Evolutionary conservation across 2,113 vertebrate genomes (phyloP).

Genomic region (Hystrix brachyura): DNA sequence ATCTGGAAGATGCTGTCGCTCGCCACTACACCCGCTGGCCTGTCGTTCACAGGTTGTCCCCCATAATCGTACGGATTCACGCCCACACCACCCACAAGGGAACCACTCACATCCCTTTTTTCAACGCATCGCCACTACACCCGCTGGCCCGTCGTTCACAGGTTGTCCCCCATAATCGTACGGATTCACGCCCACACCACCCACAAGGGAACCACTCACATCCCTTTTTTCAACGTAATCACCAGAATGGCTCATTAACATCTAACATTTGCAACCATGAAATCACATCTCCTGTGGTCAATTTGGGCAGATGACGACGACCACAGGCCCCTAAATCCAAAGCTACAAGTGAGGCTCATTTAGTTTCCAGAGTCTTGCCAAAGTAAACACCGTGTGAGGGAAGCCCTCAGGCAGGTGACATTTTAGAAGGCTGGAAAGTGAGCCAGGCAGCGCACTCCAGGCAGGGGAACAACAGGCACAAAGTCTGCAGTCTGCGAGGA

Average conservation of each 20-base stretch:
- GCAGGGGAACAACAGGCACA: background rate
- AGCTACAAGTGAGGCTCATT: background rate
- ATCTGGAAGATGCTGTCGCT: background rate
- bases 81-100: too few relatives aligned
- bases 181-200: background rate
- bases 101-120: background rate
- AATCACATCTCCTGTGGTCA: background rate
- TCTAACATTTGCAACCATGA: background rate
- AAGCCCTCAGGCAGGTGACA: background rate
- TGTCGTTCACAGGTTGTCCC: rapidly evolving
- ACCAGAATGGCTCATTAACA: background rate
- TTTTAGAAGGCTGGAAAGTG: background rate
- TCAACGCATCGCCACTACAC: background rate
- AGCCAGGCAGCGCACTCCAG: background rate
- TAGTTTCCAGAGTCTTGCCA: background rate
- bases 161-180: too few relatives aligned
- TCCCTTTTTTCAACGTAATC: background rate
- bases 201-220: background rate
- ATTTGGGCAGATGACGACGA: background rate
- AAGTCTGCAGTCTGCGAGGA: background rate
- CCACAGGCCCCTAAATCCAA: background rate
- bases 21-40: background rate
- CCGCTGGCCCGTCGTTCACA: rapidly evolving
- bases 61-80: background rate
- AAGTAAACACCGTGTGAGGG: background rate